A percentile compares a stretch with the other conserved stretches of the same genome.
Conservation (phyloP, 1,140 invertebrate species). For the Telenomus remus region DNA sequence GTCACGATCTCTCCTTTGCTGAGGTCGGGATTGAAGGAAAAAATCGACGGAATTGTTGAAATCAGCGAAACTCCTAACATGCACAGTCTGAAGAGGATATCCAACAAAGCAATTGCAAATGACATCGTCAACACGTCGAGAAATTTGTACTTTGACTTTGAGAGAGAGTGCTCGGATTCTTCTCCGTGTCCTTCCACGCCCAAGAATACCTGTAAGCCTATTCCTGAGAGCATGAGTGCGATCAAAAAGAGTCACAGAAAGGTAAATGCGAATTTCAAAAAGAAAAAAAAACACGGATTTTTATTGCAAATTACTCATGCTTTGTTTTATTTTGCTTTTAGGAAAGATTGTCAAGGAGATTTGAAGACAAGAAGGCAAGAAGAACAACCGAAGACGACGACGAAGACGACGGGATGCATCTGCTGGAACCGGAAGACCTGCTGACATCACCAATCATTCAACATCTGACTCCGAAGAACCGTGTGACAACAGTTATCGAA, state of each 20-base stretch:
- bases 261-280: constrained; percentile 49
- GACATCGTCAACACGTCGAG: constrained; percentile 65
- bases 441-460: constrained; percentile 5
- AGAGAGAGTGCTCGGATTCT: constrained; percentile 43
- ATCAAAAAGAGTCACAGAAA: constrained; percentile 71
- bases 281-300: too few relatives aligned
- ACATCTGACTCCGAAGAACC: constrained; percentile 36
- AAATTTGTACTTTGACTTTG: constrained; percentile 66
- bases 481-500: constrained; percentile 1
- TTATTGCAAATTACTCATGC: not conserved
- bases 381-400: constrained; percentile 13
- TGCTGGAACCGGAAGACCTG: constrained; percentile 34
- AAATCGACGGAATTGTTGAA: constrained; percentile 58
- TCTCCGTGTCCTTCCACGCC: constrained; percentile 61
- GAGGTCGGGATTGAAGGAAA: constrained; percentile 52
- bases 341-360: constrained; percentile 59
- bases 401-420: constrained; percentile 28
- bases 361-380: constrained; percentile 27
- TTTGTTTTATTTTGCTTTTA: constrained; percentile 10
- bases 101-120: constrained; percentile 20
- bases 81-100: constrained; percentile 39
- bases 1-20: constrained; percentile 53
- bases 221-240: constrained; percentile 69
- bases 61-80: constrained; percentile 49
- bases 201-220: constrained; percentile 61